These are phyloP conservation scores for Tamias sibiricus DNA, from an alignment of 2,113 vertebrate genomes.

Conservation along the genomic window DNA sequence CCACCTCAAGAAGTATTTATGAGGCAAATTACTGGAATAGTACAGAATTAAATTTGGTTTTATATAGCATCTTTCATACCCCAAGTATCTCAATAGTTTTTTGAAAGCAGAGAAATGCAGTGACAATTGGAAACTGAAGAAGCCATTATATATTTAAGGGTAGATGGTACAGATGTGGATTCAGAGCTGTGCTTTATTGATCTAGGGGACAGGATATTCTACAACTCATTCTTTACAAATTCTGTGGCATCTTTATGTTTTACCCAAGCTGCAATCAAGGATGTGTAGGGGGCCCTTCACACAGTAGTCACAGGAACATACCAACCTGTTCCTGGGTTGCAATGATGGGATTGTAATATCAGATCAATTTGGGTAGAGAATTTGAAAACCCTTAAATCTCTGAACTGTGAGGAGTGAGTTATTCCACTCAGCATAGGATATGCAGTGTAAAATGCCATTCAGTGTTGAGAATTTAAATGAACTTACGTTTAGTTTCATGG, in stretches of 20 bases:
- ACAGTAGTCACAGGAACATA: neutral
- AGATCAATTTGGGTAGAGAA: neutral
- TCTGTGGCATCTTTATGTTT: neutral
- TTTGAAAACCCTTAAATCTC: neutral
- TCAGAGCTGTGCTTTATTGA: neutral
- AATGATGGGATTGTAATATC: neutral
- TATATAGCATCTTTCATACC: slow-evolving; percentile 68
- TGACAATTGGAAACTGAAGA: neutral
- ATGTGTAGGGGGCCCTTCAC: neutral
- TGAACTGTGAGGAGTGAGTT: neutral
- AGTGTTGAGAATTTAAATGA: neutral
- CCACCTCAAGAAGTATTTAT: slow-evolving; percentile 78
- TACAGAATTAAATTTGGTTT: slow-evolving; percentile 79
- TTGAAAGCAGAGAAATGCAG: neutral
- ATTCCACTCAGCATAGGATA: neutral
- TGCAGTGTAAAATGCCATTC: neutral
- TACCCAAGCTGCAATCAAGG: neutral
- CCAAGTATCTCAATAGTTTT: slow-evolving; percentile 56
- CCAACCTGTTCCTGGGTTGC: neutral
- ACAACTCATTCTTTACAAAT: neutral
- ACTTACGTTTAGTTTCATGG: neutral
- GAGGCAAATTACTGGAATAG: slow-evolving; percentile 76
- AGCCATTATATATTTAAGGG: neutral
- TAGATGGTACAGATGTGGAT: neutral
- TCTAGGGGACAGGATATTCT: neutral